phyloP scores from a whole-genome alignment of 2,797 vertebrate species.

The Fratercula arctica region DNA sequence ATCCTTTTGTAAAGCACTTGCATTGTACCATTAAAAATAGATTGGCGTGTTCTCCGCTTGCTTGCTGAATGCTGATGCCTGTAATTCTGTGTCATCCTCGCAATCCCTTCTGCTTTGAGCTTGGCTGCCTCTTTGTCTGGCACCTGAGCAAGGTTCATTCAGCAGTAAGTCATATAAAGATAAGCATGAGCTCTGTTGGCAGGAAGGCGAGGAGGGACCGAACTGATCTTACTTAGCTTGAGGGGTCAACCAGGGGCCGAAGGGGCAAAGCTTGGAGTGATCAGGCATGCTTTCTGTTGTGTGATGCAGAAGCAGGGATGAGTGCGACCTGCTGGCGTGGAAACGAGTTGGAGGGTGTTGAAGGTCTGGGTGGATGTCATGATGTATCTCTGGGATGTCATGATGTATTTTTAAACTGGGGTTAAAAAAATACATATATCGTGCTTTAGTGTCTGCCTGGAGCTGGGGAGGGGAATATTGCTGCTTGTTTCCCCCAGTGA shows the following conservation, averaged over 20 bases:
- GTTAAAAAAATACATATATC: not conserved
- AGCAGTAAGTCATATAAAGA: not conserved
- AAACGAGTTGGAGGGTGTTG: not conserved
- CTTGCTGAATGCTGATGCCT: conserved; percentile 50
- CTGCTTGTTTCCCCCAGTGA: not conserved
- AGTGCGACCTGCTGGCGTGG: not conserved
- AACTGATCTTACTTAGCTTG: not conserved
- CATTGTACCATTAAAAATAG: conserved; percentile 67
- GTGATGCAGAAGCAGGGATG: not conserved
- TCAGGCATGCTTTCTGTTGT: not conserved
- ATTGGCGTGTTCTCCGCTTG: not conserved
- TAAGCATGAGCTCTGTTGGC: not conserved
- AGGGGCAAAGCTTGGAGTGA: not conserved
- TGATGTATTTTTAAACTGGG: not conserved
- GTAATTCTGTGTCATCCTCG: conserved; percentile 38
- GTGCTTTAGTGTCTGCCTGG: not conserved
- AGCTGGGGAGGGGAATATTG: not conserved
- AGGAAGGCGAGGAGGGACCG: not conserved
- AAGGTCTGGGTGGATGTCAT: not conserved
- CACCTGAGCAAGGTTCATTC: conserved; percentile 64
- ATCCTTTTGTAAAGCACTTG: conserved; percentile 55
- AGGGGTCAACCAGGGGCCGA: not conserved
- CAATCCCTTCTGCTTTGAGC: conserved; percentile 52
- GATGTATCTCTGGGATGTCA: not conserved
- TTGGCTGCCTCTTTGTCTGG: conserved; percentile 57